Conservation (phyloP, 2,113 vertebrate species). For the Salvelinus alpinus region DNA sequence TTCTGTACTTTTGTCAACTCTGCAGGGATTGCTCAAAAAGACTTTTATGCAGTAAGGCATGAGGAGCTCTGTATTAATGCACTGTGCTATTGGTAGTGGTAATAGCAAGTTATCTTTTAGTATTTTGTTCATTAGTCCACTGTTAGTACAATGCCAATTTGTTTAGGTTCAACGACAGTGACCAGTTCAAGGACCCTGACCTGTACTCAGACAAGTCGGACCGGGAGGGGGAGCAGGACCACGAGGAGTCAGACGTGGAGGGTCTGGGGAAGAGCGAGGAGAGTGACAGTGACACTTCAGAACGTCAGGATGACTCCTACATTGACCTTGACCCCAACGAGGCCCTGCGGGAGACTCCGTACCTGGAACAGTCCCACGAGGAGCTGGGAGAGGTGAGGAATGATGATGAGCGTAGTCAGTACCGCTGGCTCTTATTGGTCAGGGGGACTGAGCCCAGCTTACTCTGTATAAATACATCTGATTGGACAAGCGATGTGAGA, state of each 20-base stretch:
- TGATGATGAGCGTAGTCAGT: background rate
- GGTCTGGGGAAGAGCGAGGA: slow-evolving; percentile 95
- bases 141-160: too few relatives aligned
- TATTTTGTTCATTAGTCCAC: too few relatives aligned
- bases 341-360: slow-evolving; percentile 84
- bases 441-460: background rate
- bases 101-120: too few relatives aligned
- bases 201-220: slow-evolving; percentile 97
- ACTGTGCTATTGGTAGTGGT: too few relatives aligned
- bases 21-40: too few relatives aligned
- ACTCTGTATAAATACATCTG: background rate
- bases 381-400: slow-evolving; percentile 90
- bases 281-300: slow-evolving; percentile 93
- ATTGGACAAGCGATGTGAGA: background rate
- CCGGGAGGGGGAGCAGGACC: slow-evolving; percentile 92
- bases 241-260: slow-evolving; percentile 94
- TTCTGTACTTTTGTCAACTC: too few relatives aligned
- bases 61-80: too few relatives aligned
- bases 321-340: slow-evolving; percentile 86
- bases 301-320: slow-evolving; percentile 92
- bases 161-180: slow-evolving; percentile 87
- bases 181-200: slow-evolving; percentile 94
- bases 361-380: slow-evolving; percentile 88
- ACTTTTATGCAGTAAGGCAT: too few relatives aligned
- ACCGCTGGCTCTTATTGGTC: background rate